Percentiles rank a stretch among this genome's conserved stretches.
phyloP scores from a whole-genome alignment of 2,113 vertebrate genomes.

The Macrotis lagotis region DNA sequence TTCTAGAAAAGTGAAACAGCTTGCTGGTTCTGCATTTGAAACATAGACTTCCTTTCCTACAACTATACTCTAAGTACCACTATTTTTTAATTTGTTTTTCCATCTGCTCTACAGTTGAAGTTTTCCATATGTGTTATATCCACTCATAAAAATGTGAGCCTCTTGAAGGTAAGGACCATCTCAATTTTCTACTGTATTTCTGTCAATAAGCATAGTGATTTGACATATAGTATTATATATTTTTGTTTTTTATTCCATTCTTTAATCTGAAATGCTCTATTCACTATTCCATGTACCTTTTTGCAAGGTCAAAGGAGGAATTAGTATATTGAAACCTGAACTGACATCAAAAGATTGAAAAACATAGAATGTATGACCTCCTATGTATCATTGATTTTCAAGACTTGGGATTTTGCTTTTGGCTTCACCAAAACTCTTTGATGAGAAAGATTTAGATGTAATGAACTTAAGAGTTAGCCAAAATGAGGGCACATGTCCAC shows the following conservation, averaged over 20 bases:
- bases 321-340: neutral
- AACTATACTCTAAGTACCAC: neutral
- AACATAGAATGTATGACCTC: constrained; percentile 40
- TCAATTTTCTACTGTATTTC: neutral
- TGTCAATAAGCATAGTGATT: neutral
- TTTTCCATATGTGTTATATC: neutral
- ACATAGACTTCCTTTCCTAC: neutral
- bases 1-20: neutral
- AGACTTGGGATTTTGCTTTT: constrained; percentile 45
- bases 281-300: neutral
- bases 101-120: neutral
- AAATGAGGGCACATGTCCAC: constrained; percentile 13
- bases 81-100: neutral
- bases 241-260: neutral
- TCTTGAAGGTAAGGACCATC: neutral
- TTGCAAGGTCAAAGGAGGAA: neutral
- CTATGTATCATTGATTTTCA: constrained; percentile 50
- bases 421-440: constrained; percentile 43
- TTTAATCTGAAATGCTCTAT: neutral
- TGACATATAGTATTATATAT: neutral
- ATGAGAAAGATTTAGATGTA: constrained; percentile 46
- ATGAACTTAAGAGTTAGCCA: constrained; percentile 36
- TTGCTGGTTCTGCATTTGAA: neutral
- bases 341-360: neutral
- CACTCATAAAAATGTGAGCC: neutral